phyloP scores from a whole-genome alignment of 2,113 vertebrate species.

The Gorsachius goisagi region DNA sequence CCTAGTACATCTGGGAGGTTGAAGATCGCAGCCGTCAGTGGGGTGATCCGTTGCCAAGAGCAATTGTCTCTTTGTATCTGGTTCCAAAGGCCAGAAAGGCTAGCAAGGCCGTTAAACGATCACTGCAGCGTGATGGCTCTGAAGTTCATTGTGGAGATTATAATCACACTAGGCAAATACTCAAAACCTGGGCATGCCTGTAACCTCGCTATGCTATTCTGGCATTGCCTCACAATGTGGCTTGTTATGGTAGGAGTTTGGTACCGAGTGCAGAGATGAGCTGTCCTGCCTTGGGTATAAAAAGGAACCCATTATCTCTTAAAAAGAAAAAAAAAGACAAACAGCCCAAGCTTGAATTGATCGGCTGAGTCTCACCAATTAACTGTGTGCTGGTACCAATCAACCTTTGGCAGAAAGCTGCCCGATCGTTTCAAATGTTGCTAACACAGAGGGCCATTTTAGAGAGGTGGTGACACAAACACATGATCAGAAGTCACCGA shows the following conservation, averaged over 20 bases:
- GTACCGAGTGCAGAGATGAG: neutral
- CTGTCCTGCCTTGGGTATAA: neutral
- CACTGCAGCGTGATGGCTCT: neutral
- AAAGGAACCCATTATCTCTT: neutral
- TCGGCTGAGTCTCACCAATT: neutral
- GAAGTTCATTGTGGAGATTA: neutral
- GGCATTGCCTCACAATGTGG: neutral
- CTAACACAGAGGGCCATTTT: neutral
- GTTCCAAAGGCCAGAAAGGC: neutral
- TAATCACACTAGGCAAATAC: neutral
- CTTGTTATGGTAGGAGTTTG: neutral
- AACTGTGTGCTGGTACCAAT: neutral
- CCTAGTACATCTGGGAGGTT: neutral
- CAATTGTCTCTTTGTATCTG: neutral
- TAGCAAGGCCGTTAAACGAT: neutral
- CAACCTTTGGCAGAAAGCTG: neutral
- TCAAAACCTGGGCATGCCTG: neutral
- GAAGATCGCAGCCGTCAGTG: neutral
- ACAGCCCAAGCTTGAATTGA: neutral
- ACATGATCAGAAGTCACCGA: neutral
- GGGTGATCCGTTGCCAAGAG: neutral
- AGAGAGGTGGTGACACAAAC: neutral
- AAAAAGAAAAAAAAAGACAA: neutral
- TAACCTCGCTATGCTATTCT: neutral
- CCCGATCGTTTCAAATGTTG: neutral